Conservation (phyloP, 1,140 invertebrate genomes). For the Sarcophaga bullata region DNA sequence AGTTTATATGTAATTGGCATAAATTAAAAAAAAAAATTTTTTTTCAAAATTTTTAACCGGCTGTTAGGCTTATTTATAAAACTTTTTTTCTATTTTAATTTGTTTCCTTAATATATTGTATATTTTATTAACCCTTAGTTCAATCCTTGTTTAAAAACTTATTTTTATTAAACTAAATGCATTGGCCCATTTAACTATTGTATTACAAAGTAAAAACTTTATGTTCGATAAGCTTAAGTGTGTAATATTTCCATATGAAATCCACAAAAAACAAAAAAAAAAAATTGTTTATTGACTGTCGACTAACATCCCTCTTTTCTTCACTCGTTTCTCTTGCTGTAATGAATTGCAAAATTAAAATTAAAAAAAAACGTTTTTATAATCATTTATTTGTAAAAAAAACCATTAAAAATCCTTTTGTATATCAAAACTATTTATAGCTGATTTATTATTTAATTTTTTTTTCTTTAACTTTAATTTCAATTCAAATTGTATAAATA, state of each 20-base stretch:
- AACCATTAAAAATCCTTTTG: no score
- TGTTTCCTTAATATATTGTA: neutral
- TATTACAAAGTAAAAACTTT: neutral
- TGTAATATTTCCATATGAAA: neutral
- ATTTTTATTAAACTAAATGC: neutral
- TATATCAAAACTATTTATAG: neutral
- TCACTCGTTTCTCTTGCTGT: neutral
- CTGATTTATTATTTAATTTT: neutral
- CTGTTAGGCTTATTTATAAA: neutral
- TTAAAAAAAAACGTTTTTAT: neutral
- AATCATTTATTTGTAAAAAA: no score
- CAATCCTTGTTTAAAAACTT: no score
- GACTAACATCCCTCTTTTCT: conserved; percentile 4
- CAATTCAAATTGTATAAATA: no score
- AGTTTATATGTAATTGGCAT: conserved; percentile 43
- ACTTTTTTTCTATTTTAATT: conserved; percentile 37
- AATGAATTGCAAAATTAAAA: neutral
- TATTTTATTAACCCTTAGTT: no score
- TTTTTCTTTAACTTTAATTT: no score
- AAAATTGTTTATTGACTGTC: neutral
- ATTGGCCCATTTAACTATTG: conserved; percentile 1
- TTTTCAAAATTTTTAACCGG: conserved; percentile 19
- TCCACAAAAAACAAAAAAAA: conserved; percentile 13
- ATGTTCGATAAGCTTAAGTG: neutral
- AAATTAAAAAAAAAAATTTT: conserved; percentile 29